phyloP scores from a whole-genome alignment of 2,888 invertebrate genomes.

The Aleiodes alternator region DNA sequence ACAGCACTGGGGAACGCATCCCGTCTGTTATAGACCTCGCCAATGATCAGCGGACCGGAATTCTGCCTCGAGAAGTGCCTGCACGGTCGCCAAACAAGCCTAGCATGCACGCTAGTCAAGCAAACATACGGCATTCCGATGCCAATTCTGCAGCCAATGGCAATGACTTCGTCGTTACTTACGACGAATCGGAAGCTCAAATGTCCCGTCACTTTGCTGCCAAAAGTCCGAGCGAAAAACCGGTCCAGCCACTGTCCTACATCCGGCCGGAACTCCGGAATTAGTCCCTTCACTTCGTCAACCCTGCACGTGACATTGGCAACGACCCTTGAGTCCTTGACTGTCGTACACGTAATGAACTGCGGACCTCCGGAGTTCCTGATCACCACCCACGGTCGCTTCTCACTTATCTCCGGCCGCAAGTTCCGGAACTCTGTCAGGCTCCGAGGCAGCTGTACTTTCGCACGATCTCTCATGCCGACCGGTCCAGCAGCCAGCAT shows the following conservation, averaged over 20 bases:
- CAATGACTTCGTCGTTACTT: conserved; percentile 78
- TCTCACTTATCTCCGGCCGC: conserved; percentile 82
- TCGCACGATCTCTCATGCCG: conserved; percentile 84
- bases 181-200: conserved; percentile 86
- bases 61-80: conserved; percentile 79
- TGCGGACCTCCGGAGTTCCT: conserved; percentile 86
- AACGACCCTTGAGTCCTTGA: conserved; percentile 86
- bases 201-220: conserved; percentile 85
- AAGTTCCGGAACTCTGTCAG: conserved; percentile 77
- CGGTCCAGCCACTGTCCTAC: conserved; percentile 84
- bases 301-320: conserved; percentile 89
- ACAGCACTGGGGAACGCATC: conserved; percentile 78
- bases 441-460: conserved; percentile 83
- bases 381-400: conserved; percentile 87
- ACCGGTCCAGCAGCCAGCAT: conserved; percentile 86
- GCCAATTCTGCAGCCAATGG: conserved; percentile 85
- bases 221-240: conserved; percentile 82
- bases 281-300: conserved; percentile 82
- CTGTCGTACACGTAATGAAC: conserved; percentile 88
- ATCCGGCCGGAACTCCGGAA: conserved; percentile 82
- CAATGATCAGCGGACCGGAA: conserved; percentile 76
- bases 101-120: conserved; percentile 82
- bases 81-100: conserved; percentile 81
- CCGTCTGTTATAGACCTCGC: conserved; percentile 62
- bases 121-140: conserved; percentile 89